Percentiles rank a stretch among this genome's conserved stretches.
Evolutionary conservation across 1,140 invertebrate genomes (phyloP).

Genomic region (Nasonia longicornis): DNA sequence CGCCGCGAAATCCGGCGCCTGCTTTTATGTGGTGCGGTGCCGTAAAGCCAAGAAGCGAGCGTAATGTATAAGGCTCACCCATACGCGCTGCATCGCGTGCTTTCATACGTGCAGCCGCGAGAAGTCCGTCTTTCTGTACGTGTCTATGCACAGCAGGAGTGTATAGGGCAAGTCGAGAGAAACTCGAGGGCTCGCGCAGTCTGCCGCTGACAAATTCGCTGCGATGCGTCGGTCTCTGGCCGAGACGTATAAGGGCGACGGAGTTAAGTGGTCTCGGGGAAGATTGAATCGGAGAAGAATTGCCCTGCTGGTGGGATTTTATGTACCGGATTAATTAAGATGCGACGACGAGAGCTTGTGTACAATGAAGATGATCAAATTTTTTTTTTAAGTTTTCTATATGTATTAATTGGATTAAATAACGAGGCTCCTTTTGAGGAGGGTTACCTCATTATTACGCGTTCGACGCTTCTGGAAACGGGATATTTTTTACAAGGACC

Average conservation of each 20-base stretch:
- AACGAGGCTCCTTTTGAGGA: no score
- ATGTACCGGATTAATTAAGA: not conserved
- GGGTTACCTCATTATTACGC: no score
- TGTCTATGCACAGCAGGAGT: not conserved
- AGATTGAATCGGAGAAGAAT: conserved; percentile 11
- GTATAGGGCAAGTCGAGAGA: not conserved
- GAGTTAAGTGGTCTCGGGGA: conserved; percentile 11
- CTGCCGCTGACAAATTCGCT: conserved; percentile 13
- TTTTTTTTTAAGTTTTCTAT: no score
- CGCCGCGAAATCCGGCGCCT: not conserved
- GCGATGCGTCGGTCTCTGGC: not conserved
- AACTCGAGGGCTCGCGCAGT: not conserved
- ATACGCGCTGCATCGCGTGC: not conserved
- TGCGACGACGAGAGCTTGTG: no score
- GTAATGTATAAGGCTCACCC: not conserved
- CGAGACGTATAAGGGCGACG: not conserved
- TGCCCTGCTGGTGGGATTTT: not conserved
- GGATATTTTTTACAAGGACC: not conserved
- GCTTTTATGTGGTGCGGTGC: conserved; percentile 8
- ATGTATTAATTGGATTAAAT: no score
- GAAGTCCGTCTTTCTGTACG: not conserved
- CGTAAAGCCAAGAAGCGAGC: conserved; percentile 2
- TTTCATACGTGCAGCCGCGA: not conserved
- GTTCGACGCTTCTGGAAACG: not conserved
- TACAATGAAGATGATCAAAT: no score